Conservation (phyloP, 2,888 invertebrate species). For the Zootermopsis nevadensis region DNA sequence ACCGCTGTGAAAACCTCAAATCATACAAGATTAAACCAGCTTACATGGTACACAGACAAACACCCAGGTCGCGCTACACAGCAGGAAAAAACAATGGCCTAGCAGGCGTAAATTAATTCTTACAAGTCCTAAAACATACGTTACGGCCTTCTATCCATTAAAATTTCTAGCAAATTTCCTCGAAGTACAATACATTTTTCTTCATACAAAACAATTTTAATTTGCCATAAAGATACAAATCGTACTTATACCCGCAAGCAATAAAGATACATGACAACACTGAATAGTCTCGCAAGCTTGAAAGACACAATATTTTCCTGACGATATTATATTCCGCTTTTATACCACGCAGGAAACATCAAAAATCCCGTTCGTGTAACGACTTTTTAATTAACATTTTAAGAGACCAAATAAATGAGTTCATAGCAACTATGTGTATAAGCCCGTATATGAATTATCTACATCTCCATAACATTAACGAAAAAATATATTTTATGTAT, state of each 20-base stretch:
- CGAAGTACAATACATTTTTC: background rate
- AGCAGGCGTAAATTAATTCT: background rate
- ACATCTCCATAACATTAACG: slow-evolving; percentile 37
- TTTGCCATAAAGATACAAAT: slow-evolving; percentile 6
- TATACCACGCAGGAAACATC: slow-evolving; percentile 24
- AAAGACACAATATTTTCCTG: slow-evolving; percentile 19
- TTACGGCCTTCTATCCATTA: background rate
- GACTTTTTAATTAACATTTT: slow-evolving; percentile 46
- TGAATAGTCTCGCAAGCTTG: slow-evolving; percentile 18
- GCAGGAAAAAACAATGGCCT: background rate
- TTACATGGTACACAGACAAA: no score
- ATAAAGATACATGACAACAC: slow-evolving; percentile 24
- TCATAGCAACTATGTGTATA: slow-evolving; percentile 37
- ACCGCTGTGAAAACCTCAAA: no score
- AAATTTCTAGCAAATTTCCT: slow-evolving; percentile 2
- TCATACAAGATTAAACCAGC: background rate
- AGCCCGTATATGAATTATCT: slow-evolving; percentile 35
- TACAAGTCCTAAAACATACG: background rate
- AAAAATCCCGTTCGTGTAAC: slow-evolving; percentile 25
- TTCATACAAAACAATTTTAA: slow-evolving; percentile 16
- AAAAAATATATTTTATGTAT: slow-evolving; percentile 53
- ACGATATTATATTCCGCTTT: background rate
- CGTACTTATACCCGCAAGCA: slow-evolving; percentile 18
- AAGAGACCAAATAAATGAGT: slow-evolving; percentile 41
- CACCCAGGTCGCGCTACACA: background rate